These are phyloP conservation scores for Paracentrotus lividus DNA, from an alignment of 53 echinoderm and acorn worm species.

Conservation along the genomic window DNA sequence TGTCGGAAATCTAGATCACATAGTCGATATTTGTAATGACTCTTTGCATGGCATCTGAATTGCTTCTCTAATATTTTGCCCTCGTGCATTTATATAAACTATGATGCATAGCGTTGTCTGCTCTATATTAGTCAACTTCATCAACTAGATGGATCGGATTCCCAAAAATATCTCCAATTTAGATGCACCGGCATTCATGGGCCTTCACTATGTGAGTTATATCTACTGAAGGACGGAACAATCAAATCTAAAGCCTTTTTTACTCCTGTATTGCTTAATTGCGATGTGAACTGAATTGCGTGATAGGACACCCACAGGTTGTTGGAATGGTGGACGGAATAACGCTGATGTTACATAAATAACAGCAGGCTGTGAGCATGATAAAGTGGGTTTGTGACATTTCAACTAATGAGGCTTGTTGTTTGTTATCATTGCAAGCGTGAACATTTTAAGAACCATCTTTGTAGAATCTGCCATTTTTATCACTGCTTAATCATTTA, in stretches of 20 bases:
- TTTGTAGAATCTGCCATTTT: neutral
- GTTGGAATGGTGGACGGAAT: neutral
- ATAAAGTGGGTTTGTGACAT: constrained; percentile 23
- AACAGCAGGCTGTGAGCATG: neutral
- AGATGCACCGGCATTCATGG: neutral
- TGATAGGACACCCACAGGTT: neutral
- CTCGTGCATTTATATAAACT: neutral
- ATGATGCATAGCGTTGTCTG: neutral
- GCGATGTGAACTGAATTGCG: constrained; percentile 15
- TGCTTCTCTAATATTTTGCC: neutral
- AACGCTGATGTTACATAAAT: neutral
- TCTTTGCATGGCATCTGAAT: neutral
- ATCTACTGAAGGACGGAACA: constrained; percentile 1
- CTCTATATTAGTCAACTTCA: neutral
- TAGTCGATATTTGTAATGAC: constrained; percentile 1
- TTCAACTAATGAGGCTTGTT: constrained; percentile 10
- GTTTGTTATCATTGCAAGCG: neutral
- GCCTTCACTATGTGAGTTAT: neutral
- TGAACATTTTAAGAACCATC: neutral
- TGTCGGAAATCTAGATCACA: neutral
- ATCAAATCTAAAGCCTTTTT: neutral
- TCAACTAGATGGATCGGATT: neutral
- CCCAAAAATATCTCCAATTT: constrained; percentile 20
- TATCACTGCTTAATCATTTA: neutral
- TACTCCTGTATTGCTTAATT: constrained; percentile 10